Evolutionary conservation across 2,797 vertebrate species (phyloP), one percentile per base, ranked within the genome.

Genomic region (Gymnoscopelus microlampas): DNA sequence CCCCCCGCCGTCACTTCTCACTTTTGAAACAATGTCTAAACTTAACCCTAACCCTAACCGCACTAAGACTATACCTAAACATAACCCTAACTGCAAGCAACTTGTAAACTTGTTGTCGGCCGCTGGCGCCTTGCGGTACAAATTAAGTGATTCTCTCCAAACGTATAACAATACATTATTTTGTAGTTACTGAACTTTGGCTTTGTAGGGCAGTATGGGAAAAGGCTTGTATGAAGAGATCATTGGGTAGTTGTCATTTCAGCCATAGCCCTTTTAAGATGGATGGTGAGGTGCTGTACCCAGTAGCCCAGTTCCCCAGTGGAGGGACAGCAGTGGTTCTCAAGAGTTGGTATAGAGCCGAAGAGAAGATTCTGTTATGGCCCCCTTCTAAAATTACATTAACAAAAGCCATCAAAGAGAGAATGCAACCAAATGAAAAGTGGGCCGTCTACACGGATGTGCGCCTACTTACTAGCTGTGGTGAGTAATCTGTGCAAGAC

Each of bases 301-400:
- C 65, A 39, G 58, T 57, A 23, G 59, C 58, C 7, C 59, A 51
- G 26, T 63, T 74, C n/a, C 59, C 39, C 54, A 62, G 57, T 74
- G 71, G 59, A 23, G 71, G 64, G 3, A 74, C 65, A 35, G 71
- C 65, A 54, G 29, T 60, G 57, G 71, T 74, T 63, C 59, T 68
- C 15, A 15, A 55, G n/a, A 74, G 65, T 53, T 74, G 71, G 59
- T 35, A 56, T n/a, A 63, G 55, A 32, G 15, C 32, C 9, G 39
- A 50, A 62, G 59, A 74, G 10, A 51, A 74, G 35, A 74, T 35
- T 63, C 57, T 63, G 44, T 51, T 69, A 53, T 69, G 49, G 56
- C 67, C 67, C 44, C 67, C 49, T 47, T 14, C 29, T 53, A 60
- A 60, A 13, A 53, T 69, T 3, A 50, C 50, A 53, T 3, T 69